Percentiles rank a stretch among this genome's conserved stretches.
phyloP scores from a whole-genome alignment of 2,797 vertebrate genomes.

The Dromococcyx pavoninus region DNA sequence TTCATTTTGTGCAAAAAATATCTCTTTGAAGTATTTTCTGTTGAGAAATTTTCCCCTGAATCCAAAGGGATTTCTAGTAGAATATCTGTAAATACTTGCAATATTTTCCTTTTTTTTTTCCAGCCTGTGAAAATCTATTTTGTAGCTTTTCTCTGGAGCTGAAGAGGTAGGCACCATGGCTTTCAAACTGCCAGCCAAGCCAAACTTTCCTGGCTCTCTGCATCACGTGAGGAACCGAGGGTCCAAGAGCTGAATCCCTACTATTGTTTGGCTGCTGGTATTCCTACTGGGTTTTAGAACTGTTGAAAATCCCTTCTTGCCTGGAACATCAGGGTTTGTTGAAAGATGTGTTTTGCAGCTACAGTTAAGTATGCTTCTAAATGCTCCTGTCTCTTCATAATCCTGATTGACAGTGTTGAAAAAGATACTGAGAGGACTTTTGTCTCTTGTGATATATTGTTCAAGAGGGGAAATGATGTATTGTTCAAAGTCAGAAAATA shows the following conservation, averaged over 20 bases:
- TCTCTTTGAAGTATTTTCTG: neutral
- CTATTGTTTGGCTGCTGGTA: neutral
- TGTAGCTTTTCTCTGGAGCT: neutral
- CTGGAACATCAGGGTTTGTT: neutral
- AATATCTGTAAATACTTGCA: rapidly evolving
- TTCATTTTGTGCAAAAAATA: neutral
- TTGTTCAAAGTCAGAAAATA: neutral
- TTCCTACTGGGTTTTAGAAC: neutral
- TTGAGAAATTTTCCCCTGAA: neutral
- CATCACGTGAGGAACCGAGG: neutral
- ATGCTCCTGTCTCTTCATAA: neutral
- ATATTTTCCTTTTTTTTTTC: neutral
- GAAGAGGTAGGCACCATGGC: rapidly evolving
- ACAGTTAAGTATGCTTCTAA: neutral
- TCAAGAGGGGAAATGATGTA: neutral
- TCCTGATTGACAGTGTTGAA: neutral
- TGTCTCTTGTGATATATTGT: neutral
- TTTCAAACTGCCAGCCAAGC: neutral
- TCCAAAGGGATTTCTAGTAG: neutral
- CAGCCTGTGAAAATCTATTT: neutral
- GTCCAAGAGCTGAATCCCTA: neutral
- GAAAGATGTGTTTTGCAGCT: neutral
- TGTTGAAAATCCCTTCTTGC: neutral
- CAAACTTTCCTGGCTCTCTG: neutral
- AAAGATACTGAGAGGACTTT: neutral